Evolutionary conservation across 2,888 invertebrate genomes (phyloP), one percentile per base, ranked within the genome.

Genomic region (Dione vanillae): DNA sequence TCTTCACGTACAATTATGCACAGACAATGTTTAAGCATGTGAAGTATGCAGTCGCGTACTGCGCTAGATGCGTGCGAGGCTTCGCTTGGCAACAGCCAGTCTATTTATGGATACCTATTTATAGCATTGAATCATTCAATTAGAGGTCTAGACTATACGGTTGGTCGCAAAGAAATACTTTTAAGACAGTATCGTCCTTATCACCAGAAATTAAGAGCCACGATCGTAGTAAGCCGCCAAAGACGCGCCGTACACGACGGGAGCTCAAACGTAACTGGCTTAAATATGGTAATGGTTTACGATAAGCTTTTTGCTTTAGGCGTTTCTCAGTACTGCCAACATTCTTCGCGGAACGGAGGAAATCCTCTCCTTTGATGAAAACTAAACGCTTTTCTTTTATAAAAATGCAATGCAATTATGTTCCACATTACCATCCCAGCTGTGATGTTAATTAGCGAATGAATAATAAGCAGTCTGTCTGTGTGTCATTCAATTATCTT

Each of bases 71-170:
- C 70, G 62, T 65, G 71, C 67, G 65, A 54, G 51, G 62, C 52
- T 58, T 69, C 62, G 76, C 83, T 76, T 88, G 78, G 88, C 82
- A 88, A 88, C 89, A 84, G 74, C 75, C 64, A 56, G 20, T 62
- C 79, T 87, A 86, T 86, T 83, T 84, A 82, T 84, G 85, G 77
- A 74, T 43, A 37, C 73, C 78, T 88, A 89, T 87, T 88, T 87
- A 84, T 88, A 86, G 81, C 81, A 72, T 76, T 79, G 80, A 83
- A 85, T 83, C 81, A 80, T 83, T 86, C 86, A 90, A 88, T 90
- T 89, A 88, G 79, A 78, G 79, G 82, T 80, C 82, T 83, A 83
- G 83, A 82, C 82, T 78, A 67, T 58, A 68, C 69, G 54, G 58
- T 65, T 62, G 64, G 51, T 47, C 51, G 77, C 75, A 75, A 74